These are phyloP conservation scores for Coenobita brevimanus DNA, from an alignment of 1,140 invertebrate species.

Conservation along the genomic window DNA sequence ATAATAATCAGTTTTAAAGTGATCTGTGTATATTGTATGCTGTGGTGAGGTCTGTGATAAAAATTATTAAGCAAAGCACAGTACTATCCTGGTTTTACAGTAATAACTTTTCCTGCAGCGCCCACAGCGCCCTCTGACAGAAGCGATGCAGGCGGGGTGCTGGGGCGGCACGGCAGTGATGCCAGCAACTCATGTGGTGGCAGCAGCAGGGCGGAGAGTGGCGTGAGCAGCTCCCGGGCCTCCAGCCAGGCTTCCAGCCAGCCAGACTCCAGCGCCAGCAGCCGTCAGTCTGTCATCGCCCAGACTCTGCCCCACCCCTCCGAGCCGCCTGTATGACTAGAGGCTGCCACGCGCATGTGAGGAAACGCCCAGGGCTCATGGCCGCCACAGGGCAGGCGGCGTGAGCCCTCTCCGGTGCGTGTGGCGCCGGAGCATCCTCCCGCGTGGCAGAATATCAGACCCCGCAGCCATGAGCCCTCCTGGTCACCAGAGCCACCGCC, in stretches of 20 bases:
- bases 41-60: too few relatives aligned
- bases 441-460: slow-evolving; percentile 54
- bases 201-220: slow-evolving; percentile 68
- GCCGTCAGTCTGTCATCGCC: slow-evolving; percentile 66
- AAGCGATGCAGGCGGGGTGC: slow-evolving; percentile 61
- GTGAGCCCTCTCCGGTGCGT: slow-evolving; percentile 68
- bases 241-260: slow-evolving; percentile 66
- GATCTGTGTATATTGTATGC: too few relatives aligned
- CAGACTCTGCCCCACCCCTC: slow-evolving; percentile 67
- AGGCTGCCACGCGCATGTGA: slow-evolving; percentile 69
- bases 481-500: slow-evolving; percentile 69
- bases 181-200: slow-evolving; percentile 67
- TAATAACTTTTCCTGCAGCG: slow-evolving; percentile 40
- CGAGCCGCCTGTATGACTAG: slow-evolving; percentile 70
- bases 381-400: slow-evolving; percentile 64
- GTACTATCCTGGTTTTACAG: too few relatives aligned
- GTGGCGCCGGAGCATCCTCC: slow-evolving; percentile 60
- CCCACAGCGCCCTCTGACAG: slow-evolving; percentile 68
- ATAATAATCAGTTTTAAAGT: too few relatives aligned
- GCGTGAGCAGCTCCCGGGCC: slow-evolving; percentile 66
- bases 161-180: slow-evolving; percentile 65
- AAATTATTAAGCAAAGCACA: too few relatives aligned
- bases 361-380: slow-evolving; percentile 69
- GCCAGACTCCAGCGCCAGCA: slow-evolving; percentile 62
- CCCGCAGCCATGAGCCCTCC: slow-evolving; percentile 61